Evolutionary conservation across 2,113 vertebrate genomes (phyloP), one percentile per base, ranked within the genome.

Genomic region (Heterochromis multidens): DNA sequence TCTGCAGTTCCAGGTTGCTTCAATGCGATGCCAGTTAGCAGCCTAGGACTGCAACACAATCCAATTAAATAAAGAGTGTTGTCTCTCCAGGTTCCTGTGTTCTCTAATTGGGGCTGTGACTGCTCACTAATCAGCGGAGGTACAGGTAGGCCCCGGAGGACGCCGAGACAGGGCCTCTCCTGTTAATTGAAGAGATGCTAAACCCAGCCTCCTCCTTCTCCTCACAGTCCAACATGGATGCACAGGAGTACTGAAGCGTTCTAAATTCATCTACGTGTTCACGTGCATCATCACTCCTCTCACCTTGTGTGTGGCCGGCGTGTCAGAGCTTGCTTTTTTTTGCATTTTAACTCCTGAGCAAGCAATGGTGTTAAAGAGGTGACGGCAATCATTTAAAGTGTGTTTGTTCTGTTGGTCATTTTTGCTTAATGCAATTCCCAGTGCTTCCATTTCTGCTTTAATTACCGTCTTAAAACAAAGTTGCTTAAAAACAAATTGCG

Each of bases 51-150:
- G 93, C 94, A 93, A 94, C 92, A 91, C 91, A 95, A 93, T 93
- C 95, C 95, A 95, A 95, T 96, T 95, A 95, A 95, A 95, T 90
- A 94, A 91, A 90, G 91, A 93, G 91, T 94, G 93, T 95, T 93
- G 93, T 95, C 93, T 94, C 91, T 92, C 90, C 91, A 90, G 92
- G 93, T 93, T 96, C 89, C 90, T 94, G 89, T 93, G 94, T 92
- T 94, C 94, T 93, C 92, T 96, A 96, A 96, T 96, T 96, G 95
- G 95, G 95, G 92, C 94, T 94, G 94, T 95, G 95, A 96, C 95
- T 95, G 95, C 92, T 93, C 93, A 93, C 94, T 95, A 95, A 96
- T 95, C 92, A 93, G 93, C 63, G 43, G 84, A 84, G 89, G 94
- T 90, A 93, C 95, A 95, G 95, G 94, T 95, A 91, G 93, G 85